These are phyloP conservation scores for Spodoptera littoralis DNA, from an alignment of 2,888 invertebrate species.

Conservation along the genomic window DNA sequence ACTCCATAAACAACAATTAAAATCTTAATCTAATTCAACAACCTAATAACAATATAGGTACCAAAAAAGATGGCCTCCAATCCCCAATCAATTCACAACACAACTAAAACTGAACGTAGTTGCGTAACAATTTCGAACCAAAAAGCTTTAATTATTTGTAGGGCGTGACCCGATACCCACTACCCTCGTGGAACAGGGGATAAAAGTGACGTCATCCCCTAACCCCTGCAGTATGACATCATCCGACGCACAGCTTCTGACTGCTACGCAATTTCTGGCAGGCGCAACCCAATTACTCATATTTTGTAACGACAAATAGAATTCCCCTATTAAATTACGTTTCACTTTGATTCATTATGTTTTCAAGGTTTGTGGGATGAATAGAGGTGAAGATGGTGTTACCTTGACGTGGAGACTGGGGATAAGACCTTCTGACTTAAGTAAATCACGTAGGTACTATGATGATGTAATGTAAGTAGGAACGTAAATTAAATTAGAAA, in stretches of 20 bases:
- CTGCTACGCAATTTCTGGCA: slow-evolving; percentile 52
- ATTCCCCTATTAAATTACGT: slow-evolving; percentile 30
- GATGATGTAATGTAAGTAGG: neutral
- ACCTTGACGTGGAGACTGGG: neutral
- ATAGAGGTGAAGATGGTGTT: neutral
- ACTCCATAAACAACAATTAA: no score
- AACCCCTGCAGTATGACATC: slow-evolving; percentile 80
- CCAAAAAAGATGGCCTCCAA: neutral
- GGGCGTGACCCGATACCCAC: slow-evolving; percentile 81
- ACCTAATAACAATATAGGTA: no score
- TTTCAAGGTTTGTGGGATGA: slow-evolving; percentile 10
- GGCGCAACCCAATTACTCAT: slow-evolving; percentile 42
- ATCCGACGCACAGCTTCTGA: slow-evolving; percentile 58
- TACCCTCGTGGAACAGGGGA: slow-evolving; percentile 66
- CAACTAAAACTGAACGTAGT: slow-evolving; percentile 1
- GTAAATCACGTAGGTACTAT: neutral
- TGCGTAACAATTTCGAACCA: slow-evolving; percentile 33
- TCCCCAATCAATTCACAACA: neutral
- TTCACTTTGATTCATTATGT: slow-evolving; percentile 22
- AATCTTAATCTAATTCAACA: no score
- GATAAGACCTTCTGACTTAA: no score
- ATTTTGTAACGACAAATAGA: slow-evolving; percentile 31
- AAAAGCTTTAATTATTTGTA: slow-evolving; percentile 52
- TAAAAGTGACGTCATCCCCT: slow-evolving; percentile 73
- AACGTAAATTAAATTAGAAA: no score